Evolutionary conservation across 1,140 invertebrate genomes (phyloP), one percentile per base, ranked within the genome.

Genomic region (Olivierus martensii): DNA sequence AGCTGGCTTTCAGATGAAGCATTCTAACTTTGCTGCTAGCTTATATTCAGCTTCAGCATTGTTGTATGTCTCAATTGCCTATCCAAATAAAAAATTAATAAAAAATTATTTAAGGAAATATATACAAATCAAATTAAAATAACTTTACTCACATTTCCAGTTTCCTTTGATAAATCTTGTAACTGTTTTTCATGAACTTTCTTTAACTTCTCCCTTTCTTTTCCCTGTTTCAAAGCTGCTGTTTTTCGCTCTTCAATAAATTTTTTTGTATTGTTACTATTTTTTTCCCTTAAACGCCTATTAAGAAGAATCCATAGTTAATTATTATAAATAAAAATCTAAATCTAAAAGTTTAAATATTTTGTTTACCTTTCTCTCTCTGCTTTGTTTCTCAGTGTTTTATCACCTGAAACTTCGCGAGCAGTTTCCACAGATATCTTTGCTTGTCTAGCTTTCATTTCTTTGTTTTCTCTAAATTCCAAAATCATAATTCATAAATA

Each of bases 201-300:
- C 62, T 88, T 88, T 35, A 99, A 72, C 66, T 90, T 89, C 61
- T 99, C 92, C 65, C 87, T 88, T 67, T 98, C 92, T 58, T 90
- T 82, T 51, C 79, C 81, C 65, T 97, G 93, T 63, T 93, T 87
- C 60, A 91, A 85, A 50, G 84, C 82, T 17, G 76, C 71, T 36
- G 75, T 70, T 65, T 88, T 96, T 46, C 91, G 77, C 69, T 99
- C 94, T 62, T 99, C 95, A 75, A 98, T 85, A 65, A 99, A 99
- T 63, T 93, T 90, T 70, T 99, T 99, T 15, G 92, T 94, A 67
- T 99, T 99, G 66, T 97, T 98, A 63, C 97, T 91, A 65, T 97
- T 95, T 63, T 98, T 89, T 69, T 99, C 95, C 55, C 91, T 77
- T 37, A 79, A 67, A 36, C 77, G 65, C 61, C 75, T 74, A 1